phyloP scores from a whole-genome alignment of 2,797 vertebrate genomes.

The Ibycter americanus region DNA sequence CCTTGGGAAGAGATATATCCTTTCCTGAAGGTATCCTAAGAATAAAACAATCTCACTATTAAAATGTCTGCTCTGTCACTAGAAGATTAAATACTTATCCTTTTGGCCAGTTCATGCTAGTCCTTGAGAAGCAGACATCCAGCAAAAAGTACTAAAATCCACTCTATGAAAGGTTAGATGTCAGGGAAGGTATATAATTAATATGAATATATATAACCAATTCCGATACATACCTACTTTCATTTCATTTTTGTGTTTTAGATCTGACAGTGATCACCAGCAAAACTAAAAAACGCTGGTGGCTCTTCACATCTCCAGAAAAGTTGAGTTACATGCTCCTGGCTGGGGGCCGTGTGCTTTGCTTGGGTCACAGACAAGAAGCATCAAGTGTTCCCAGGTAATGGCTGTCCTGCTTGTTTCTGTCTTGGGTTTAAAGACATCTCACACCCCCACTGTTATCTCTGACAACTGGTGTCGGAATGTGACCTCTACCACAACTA shows the following conservation, averaged over 20 bases:
- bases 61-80: background rate
- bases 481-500: background rate
- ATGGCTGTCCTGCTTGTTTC: too few relatives aligned
- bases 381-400: background rate
- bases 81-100: background rate
- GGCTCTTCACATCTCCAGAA: background rate
- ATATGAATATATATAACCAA: background rate
- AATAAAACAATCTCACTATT: background rate
- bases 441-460: background rate
- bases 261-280: background rate
- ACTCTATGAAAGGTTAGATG: background rate
- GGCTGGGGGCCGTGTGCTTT: fast-evolving
- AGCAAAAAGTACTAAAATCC: background rate
- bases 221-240: background rate
- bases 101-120: background rate
- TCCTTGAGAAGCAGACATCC: background rate
- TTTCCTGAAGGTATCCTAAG: background rate
- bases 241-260: background rate
- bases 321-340: background rate
- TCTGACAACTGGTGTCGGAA: too few relatives aligned
- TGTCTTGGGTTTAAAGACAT: background rate
- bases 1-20: constrained; percentile 16
- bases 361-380: background rate
- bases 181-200: background rate
- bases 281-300: background rate